Conservation (phyloP, 2,113 vertebrate species). For the Azemiops feae region DNA sequence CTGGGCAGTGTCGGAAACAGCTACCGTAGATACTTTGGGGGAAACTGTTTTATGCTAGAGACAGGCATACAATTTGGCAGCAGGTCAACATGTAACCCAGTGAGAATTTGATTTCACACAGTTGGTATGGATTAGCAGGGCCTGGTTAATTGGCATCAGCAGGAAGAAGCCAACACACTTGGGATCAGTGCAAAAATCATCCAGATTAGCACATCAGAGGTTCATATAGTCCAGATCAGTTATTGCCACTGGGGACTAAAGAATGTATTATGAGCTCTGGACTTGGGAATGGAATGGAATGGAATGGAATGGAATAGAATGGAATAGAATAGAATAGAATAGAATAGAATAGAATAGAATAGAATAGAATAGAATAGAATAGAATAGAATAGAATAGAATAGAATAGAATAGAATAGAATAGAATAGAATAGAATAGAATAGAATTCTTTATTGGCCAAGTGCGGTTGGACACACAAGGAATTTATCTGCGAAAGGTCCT, state of each 20-base stretch:
- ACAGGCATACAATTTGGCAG: neutral
- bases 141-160: conserved; percentile 20
- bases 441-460: too few species aligned
- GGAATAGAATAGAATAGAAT: too few species aligned
- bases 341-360: too few species aligned
- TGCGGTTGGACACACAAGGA: too few species aligned
- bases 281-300: neutral
- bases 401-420: too few species aligned
- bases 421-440: too few species aligned
- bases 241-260: neutral
- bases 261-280: neutral
- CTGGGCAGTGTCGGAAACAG: neutral
- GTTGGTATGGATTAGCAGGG: conserved; percentile 8
- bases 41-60: neutral
- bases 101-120: neutral
- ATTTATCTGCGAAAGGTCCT: neutral
- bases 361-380: too few species aligned
- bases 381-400: too few species aligned
- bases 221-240: neutral
- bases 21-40: neutral
- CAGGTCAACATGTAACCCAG: neutral
- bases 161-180: conserved; percentile 1
- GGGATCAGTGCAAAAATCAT: conserved; percentile 3
- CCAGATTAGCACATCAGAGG: conserved; percentile 8
- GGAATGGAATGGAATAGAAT: too few species aligned